A percentile compares a stretch with the other conserved stretches of the same genome.
Conservation (phyloP, 2,888 invertebrate species). For the Sphinx pinastri region DNA sequence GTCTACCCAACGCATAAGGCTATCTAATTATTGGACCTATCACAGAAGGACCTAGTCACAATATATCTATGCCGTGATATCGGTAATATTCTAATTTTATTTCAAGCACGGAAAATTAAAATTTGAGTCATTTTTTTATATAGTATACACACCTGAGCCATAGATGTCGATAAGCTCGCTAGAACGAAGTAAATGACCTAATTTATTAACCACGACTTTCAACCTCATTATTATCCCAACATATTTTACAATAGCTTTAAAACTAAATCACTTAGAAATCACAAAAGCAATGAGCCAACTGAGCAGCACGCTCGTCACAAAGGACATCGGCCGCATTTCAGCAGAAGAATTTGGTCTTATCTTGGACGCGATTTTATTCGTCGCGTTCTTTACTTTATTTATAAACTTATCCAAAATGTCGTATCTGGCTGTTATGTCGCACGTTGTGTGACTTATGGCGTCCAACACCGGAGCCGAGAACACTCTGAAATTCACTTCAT, state of each 20-base stretch:
- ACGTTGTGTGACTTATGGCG: constrained; percentile 88
- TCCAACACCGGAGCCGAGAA: constrained; percentile 87
- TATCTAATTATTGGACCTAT: no score
- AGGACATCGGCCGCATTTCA: constrained; percentile 46
- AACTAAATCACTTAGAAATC: constrained; percentile 38
- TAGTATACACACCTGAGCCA: no score
- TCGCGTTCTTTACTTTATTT: constrained; percentile 77
- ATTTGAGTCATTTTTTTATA: no score
- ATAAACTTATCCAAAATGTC: constrained; percentile 82
- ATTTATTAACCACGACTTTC: neutral
- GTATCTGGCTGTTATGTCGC: constrained; percentile 84
- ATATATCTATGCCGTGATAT: no score
- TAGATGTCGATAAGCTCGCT: no score
- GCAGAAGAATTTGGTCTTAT: constrained; percentile 55
- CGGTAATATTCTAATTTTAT: no score
- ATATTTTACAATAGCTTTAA: neutral
- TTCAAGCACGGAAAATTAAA: no score
- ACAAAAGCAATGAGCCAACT: constrained; percentile 48
- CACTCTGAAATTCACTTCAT: constrained; percentile 88
- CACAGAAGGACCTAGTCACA: no score
- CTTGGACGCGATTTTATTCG: constrained; percentile 58
- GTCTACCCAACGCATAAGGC: no score
- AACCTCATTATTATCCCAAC: neutral
- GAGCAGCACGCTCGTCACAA: constrained; percentile 46
- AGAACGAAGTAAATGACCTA: no score